These are phyloP conservation scores for Aphidius gifuensis DNA, from an alignment of 1,140 invertebrate species.

Conservation along the genomic window DNA sequence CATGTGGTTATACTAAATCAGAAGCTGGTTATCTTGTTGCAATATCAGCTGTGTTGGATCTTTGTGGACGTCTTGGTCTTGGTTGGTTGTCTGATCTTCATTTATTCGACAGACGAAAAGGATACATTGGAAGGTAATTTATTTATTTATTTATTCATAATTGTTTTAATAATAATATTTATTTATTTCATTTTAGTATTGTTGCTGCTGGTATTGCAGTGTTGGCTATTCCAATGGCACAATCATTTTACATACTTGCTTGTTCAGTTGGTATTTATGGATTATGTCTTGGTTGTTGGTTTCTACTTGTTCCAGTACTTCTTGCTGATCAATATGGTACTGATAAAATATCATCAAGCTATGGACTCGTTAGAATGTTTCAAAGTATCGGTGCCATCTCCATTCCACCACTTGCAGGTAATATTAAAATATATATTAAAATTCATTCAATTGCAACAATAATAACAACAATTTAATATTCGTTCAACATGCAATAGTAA, in stretches of 20 bases:
- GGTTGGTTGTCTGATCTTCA: constrained; percentile 71
- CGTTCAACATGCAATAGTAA: too few species aligned
- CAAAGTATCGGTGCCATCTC: constrained; percentile 72
- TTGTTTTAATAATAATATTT: background rate
- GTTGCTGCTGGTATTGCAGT: constrained; percentile 66
- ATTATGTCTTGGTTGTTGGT: constrained; percentile 71
- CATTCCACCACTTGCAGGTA: constrained; percentile 67
- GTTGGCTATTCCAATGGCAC: constrained; percentile 63
- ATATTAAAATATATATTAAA: background rate
- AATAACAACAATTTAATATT: too few species aligned
- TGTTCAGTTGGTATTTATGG: constrained; percentile 64
- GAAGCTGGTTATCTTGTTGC: constrained; percentile 70
- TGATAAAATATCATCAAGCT: constrained; percentile 70
- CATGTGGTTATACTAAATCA: constrained; percentile 65
- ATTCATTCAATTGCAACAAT: background rate
- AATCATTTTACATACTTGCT: constrained; percentile 63
- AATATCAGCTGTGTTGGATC: constrained; percentile 68
- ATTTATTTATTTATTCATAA: background rate
- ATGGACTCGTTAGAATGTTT: constrained; percentile 71
- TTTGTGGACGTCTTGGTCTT: constrained; percentile 66
- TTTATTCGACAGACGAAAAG: constrained; percentile 67
- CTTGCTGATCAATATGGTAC: constrained; percentile 71
- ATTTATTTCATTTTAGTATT: constrained; percentile 55
- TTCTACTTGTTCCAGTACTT: constrained; percentile 69
- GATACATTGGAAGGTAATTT: constrained; percentile 65